Evolutionary conservation across 2,113 vertebrate genomes (phyloP).

Genomic region (Ophthalmolycus amberensis): DNA sequence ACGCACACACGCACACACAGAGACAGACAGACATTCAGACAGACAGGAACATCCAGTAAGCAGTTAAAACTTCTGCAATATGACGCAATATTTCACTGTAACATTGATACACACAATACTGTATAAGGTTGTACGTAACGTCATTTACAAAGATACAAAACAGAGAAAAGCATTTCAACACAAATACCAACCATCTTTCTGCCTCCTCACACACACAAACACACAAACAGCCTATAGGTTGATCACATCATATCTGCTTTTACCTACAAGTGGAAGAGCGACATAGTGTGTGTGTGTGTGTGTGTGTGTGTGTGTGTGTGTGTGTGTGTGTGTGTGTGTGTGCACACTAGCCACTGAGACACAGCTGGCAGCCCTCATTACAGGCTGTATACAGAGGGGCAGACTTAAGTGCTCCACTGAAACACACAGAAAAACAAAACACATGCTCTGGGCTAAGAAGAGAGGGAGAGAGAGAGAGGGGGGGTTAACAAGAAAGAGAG

Average conservation of each 20-base stretch:
- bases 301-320: constrained; percentile 23
- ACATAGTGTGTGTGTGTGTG: constrained; percentile 14
- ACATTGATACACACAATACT: not conserved
- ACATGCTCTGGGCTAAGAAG: constrained; percentile 46
- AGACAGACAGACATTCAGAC: constrained; percentile 23
- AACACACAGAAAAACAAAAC: constrained; percentile 40
- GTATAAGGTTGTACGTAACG: not conserved
- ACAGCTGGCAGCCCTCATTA: constrained; percentile 74
- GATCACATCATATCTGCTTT: constrained; percentile 35
- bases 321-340: constrained; percentile 10
- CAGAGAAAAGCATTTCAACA: not conserved
- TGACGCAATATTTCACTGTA: not conserved
- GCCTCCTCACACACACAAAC: constrained; percentile 1
- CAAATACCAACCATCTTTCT: not conserved
- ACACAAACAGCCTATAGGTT: not conserved
- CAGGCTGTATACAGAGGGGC: constrained; percentile 53
- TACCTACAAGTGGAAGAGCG: constrained; percentile 31
- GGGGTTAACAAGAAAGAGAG: not conserved
- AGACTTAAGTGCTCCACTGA: constrained; percentile 69
- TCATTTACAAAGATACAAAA: not conserved
- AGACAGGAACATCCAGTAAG: constrained; percentile 12
- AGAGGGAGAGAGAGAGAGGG: constrained; percentile 7
- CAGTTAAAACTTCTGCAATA: not conserved
- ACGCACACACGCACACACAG: constrained; percentile 20
- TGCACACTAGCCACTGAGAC: constrained; percentile 32